Evolutionary conservation across 2,888 invertebrate species (phyloP).

Genomic region (Sceliomorpha sp.): DNA sequence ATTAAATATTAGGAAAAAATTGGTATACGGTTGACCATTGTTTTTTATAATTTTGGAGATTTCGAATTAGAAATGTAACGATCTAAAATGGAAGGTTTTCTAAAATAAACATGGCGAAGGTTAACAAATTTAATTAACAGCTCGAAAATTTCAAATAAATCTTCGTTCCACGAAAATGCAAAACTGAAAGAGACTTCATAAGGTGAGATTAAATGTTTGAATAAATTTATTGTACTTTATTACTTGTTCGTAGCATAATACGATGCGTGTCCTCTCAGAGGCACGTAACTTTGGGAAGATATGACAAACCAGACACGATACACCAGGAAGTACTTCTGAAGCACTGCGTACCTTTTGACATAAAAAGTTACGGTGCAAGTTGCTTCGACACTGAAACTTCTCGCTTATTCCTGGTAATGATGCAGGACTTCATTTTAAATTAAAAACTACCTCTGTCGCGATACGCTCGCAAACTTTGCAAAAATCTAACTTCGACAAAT

Average conservation of each 20-base stretch:
- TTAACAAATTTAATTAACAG: too few relatives aligned
- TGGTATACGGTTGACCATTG: too few relatives aligned
- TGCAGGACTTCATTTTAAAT: conserved; percentile 18
- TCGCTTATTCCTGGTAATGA: conserved; percentile 25
- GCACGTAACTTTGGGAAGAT: conserved; percentile 29
- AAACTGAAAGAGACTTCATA: too few relatives aligned
- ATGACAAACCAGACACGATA: conserved; percentile 15
- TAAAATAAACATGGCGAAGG: too few relatives aligned
- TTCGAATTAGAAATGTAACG: too few relatives aligned
- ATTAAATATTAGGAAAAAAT: too few relatives aligned
- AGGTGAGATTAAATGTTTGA: conserved; percentile 5
- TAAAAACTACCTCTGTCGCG: conserved; percentile 10
- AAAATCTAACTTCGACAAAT: conserved; percentile 12
- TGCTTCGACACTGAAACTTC: conserved; percentile 6
- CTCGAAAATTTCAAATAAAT: background rate
- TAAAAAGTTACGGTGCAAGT: conserved; percentile 25
- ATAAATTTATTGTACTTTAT: conserved; percentile 27
- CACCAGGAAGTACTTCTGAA: conserved; percentile 10
- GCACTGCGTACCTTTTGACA: conserved; percentile 12
- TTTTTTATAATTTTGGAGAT: too few relatives aligned
- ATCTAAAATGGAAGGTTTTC: too few relatives aligned
- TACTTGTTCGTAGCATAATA: conserved; percentile 27
- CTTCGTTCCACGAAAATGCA: too few relatives aligned
- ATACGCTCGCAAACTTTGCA: background rate
- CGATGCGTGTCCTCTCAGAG: background rate